Evolutionary conservation across 2,113 vertebrate species (phyloP), one percentile per base, ranked within the genome.

Genomic region (Aspidoscelis tigris): DNA sequence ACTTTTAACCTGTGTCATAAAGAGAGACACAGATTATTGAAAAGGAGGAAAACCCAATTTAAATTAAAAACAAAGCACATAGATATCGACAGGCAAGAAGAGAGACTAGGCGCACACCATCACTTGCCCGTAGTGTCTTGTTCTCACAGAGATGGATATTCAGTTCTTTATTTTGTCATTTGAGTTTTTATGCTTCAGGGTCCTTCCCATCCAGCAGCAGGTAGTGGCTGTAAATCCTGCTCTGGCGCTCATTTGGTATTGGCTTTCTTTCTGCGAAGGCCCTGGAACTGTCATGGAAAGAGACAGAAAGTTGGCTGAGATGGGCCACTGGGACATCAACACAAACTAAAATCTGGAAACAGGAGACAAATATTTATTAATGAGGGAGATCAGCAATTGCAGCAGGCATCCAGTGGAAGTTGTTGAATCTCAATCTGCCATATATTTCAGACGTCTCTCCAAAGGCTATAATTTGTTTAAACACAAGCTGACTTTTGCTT

Each of bases 311-410:
- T 47, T 83, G 86, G 70, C 58, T 71, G 65, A 18, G 24, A 47
- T 18, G 64, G 33, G 74, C 47, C 61, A 22, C 47, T 78, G 3
- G 18, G 86, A 93, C 33, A 75, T 5, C 6, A 80, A 50, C 78
- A 61, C 85, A 76, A 41, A 87, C 16, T 69, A 76, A 84, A 87
- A 85, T 78, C 24, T n/a, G 79, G 11, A 85, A 85, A 7, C 65
- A 79, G 74, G 44, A 80, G 69, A 73, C 43, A 85, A 74, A 80
- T 66, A 80, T 79, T 74, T 80, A 80, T 85, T 80, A 80, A 80
- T 80, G 77, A 80, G 21, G 33, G 5, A 55, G 58, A 50, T 26
- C 43, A 72, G 78, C n/a, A 61, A 53, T 65, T 64, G 55, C 44
- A 74, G 18, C 58, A 85, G 83, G 9, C 41, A 39, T 39, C 43